phyloP scores from a whole-genome alignment of 2,113 vertebrate genomes.

The Speoplatyrhinus poulsoni region DNA sequence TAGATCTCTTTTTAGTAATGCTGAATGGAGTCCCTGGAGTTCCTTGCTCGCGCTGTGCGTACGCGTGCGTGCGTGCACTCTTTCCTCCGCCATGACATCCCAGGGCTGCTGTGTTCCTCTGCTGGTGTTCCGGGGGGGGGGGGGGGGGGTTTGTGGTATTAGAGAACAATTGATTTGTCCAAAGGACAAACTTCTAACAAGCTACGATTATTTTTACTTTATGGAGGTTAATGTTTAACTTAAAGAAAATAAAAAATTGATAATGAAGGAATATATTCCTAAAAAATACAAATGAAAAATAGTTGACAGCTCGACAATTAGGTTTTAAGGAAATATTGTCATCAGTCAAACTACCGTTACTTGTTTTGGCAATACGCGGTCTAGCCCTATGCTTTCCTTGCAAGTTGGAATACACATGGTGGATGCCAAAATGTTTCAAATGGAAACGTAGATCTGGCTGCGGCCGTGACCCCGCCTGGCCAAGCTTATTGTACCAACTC shows the following conservation, averaged over 20 bases:
- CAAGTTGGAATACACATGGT: neutral
- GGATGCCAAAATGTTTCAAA: conserved; percentile 19
- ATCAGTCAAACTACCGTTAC: too few relatives aligned
- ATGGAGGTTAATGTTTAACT: too few relatives aligned
- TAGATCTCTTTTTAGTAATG: conserved; percentile 51
- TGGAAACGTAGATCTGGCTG: conserved; percentile 22
- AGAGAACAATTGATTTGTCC: too few relatives aligned
- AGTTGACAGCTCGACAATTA: too few relatives aligned
- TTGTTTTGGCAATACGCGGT: neutral
- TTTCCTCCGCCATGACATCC: conserved; percentile 1
- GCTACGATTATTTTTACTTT: too few relatives aligned
- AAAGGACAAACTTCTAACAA: too few relatives aligned
- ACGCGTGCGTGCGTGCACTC: conserved; percentile 8
- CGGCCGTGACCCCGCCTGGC: neutral
- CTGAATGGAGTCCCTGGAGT: conserved; percentile 58
- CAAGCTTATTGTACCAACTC: neutral
- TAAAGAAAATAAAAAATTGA: too few relatives aligned
- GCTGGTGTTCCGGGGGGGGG: conserved; percentile 23
- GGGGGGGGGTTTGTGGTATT: neutral
- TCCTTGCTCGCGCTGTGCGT: conserved; percentile 25
- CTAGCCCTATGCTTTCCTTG: neutral
- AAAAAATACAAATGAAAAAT: too few relatives aligned
- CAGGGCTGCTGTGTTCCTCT: conserved; percentile 22
- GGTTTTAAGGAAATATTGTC: too few relatives aligned
- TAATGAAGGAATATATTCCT: too few relatives aligned